Percentiles rank a stretch among this genome's conserved stretches.
Conservation (phyloP, 1,140 invertebrate species). For the Megathymus violae region DNA sequence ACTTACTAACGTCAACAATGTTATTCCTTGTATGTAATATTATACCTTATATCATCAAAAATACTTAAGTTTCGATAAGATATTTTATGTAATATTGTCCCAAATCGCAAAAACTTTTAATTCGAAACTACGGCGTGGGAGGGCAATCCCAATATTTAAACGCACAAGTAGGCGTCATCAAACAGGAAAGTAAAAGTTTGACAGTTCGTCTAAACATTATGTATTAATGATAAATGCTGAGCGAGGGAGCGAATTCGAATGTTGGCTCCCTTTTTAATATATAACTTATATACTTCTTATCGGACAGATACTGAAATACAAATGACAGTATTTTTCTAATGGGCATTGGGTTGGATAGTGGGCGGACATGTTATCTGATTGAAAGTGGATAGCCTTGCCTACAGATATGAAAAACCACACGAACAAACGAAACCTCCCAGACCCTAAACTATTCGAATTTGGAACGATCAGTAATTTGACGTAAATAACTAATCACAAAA, state of each 20-base stretch:
- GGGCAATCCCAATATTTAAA: not conserved
- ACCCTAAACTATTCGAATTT: too few relatives aligned
- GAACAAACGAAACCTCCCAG: too few relatives aligned
- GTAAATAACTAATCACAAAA: too few relatives aligned
- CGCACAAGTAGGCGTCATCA: slow-evolving; percentile 11
- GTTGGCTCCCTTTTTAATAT: slow-evolving; percentile 13
- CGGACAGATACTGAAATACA: slow-evolving; percentile 36
- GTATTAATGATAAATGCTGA: slow-evolving; percentile 37
- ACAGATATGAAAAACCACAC: too few relatives aligned
- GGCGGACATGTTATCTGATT: too few relatives aligned
- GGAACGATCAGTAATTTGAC: too few relatives aligned
- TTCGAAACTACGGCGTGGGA: not conserved
- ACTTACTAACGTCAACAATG: too few relatives aligned
- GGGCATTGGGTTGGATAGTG: too few relatives aligned
- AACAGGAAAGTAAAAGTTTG: slow-evolving; percentile 37
- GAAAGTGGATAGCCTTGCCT: too few relatives aligned
- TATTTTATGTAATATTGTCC: not conserved
- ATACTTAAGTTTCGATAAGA: too few relatives aligned
- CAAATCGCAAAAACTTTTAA: not conserved
- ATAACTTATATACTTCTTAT: not conserved
- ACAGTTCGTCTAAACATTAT: slow-evolving; percentile 43
- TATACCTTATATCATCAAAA: too few relatives aligned
- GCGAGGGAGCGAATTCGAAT: slow-evolving; percentile 13
- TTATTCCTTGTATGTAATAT: too few relatives aligned
- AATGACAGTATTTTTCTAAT: slow-evolving; percentile 35